These are phyloP conservation scores for Tychaedon coryphoeus DNA, from an alignment of 2,113 vertebrate genomes.

Conservation along the genomic window DNA sequence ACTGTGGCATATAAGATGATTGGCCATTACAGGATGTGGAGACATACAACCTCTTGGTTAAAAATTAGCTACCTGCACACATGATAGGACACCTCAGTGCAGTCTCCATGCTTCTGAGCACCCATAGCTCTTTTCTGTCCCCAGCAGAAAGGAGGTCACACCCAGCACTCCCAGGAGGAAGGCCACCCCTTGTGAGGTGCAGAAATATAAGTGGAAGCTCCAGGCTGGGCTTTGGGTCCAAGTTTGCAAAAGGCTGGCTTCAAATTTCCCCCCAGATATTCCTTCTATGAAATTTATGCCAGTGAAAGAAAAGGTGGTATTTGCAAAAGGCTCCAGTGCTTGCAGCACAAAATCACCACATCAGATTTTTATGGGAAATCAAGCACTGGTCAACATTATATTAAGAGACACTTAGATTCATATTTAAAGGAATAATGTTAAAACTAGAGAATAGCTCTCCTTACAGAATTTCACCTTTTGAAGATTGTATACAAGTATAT, in stretches of 20 bases:
- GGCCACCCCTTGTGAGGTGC: neutral
- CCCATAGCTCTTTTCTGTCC: neutral
- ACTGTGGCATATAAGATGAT: neutral
- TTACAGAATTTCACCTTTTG: neutral
- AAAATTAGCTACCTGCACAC: neutral
- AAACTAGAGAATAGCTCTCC: neutral
- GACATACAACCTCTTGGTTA: neutral
- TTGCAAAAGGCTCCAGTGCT: neutral
- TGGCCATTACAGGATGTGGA: fast-evolving
- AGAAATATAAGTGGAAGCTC: neutral
- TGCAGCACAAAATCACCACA: neutral
- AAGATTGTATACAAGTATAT: neutral
- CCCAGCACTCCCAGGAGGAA: neutral
- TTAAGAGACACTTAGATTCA: neutral
- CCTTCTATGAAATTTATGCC: neutral
- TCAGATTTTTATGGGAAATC: neutral
- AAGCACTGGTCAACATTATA: neutral
- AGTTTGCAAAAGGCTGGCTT: neutral
- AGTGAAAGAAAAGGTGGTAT: neutral
- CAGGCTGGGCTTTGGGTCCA: neutral
- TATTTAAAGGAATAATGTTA: neutral
- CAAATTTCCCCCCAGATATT: neutral
- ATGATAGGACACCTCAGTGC: no score
- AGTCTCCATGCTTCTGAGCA: neutral
- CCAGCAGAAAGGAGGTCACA: neutral